Conservation (phyloP, 2,113 vertebrate species). For the Calyptomena viridis region DNA sequence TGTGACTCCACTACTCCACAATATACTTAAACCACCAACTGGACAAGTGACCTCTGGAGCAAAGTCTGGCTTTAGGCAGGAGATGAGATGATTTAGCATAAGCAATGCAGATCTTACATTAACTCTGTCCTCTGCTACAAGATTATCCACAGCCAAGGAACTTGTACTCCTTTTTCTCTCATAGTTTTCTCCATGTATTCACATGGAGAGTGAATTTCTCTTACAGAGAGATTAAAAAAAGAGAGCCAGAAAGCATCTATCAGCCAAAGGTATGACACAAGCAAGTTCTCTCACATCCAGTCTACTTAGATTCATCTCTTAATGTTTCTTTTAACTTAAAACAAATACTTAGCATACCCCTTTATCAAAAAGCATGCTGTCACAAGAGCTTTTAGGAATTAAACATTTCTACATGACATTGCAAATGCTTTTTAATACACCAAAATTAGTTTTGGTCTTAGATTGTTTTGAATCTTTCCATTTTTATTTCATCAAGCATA, state of each 20-base stretch:
- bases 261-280: neutral
- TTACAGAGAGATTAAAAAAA: neutral
- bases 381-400: neutral
- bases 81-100: neutral
- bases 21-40: neutral
- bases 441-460: neutral
- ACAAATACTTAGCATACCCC: neutral
- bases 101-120: neutral
- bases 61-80: neutral
- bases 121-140: neutral
- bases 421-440: neutral
- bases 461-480: neutral
- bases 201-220: too few relatives aligned
- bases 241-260: neutral
- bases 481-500: neutral
- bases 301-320: neutral
- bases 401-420: neutral
- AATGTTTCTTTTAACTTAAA: neutral
- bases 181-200: neutral
- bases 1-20: neutral
- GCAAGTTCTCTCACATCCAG: neutral
- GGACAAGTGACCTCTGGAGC: neutral
- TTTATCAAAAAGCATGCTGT: neutral
- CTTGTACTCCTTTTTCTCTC: neutral
- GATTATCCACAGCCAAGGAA: neutral